Percentiles rank a stretch among this genome's conserved stretches.
phyloP scores from a whole-genome alignment of 2,888 invertebrate species.

The Leucoptera coffeella region DNA sequence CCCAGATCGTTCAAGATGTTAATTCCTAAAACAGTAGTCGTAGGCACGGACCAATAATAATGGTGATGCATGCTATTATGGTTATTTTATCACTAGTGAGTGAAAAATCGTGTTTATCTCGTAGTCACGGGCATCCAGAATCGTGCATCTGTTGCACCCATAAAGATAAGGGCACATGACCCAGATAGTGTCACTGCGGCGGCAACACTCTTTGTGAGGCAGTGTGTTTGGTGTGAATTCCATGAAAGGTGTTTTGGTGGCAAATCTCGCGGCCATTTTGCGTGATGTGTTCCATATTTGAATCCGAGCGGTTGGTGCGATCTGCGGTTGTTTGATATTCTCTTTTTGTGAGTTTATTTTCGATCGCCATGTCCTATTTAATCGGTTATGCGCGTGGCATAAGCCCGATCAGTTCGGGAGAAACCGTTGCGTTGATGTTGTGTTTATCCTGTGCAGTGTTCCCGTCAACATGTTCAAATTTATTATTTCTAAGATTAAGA shows the following conservation, averaged over 20 bases:
- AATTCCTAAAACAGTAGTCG: too few relatives aligned
- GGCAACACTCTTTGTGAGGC: conserved; percentile 28
- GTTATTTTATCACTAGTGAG: conserved; percentile 36
- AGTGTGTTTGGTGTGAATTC: conserved; percentile 13
- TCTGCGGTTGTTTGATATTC: conserved; percentile 34
- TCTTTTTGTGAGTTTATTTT: conserved; percentile 49
- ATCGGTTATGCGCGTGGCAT: conserved; percentile 39
- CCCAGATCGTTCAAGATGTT: too few relatives aligned
- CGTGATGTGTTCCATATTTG: conserved; percentile 50
- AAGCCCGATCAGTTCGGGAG: conserved; percentile 41
- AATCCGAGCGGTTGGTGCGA: conserved; percentile 40
- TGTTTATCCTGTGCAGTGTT: conserved; percentile 14
- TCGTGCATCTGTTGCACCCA: conserved; percentile 45
- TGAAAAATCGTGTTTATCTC: conserved; percentile 51
- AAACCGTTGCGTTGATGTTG: conserved; percentile 35
- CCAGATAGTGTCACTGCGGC: conserved; percentile 36
- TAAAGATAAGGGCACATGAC: conserved; percentile 45
- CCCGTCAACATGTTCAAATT: conserved; percentile 14
- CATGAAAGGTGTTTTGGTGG: conserved; percentile 39
- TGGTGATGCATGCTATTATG: too few relatives aligned
- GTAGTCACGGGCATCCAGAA: conserved; percentile 31
- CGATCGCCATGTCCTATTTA: conserved; percentile 51
- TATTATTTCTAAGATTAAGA: conserved; percentile 29
- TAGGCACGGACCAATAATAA: too few relatives aligned
- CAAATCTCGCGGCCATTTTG: conserved; percentile 31